Percentiles rank a stretch among this genome's conserved stretches.
Evolutionary conservation across 2,113 vertebrate genomes (phyloP).

Genomic region (Centrocercus urophasianus): DNA sequence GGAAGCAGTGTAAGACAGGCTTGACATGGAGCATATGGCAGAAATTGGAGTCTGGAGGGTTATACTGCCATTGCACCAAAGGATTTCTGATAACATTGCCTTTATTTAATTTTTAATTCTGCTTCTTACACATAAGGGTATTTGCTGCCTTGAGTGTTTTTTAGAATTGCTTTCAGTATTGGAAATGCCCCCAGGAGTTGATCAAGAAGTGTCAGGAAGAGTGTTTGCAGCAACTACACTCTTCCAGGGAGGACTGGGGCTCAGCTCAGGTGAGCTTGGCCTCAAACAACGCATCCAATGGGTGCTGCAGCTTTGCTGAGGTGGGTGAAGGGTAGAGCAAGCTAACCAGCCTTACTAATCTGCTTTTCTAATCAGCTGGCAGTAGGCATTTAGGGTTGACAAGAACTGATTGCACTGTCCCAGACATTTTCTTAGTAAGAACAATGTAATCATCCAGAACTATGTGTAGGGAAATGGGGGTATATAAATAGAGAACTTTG

Average conservation of each 20-base stretch:
- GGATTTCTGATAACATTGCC: not conserved
- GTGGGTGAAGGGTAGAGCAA: not conserved
- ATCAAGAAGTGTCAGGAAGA: not conserved
- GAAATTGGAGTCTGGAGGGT: not conserved
- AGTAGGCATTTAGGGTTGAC: not conserved
- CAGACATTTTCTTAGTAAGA: not conserved
- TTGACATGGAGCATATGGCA: not conserved
- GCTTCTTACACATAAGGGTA: not conserved
- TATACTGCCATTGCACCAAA: not conserved
- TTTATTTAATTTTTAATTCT: conserved; percentile 23
- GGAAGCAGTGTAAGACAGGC: not conserved
- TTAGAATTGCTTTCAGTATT: conserved; percentile 18
- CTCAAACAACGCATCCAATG: not conserved
- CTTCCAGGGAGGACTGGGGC: not conserved
- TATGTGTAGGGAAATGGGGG: not conserved
- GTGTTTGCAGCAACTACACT: not conserved
- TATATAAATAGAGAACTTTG: not conserved
- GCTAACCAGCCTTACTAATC: not conserved
- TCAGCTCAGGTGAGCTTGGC: not conserved
- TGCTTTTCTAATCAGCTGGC: not conserved
- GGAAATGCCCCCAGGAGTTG: conserved; percentile 7
- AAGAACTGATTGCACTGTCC: not conserved
- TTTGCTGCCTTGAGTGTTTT: not conserved
- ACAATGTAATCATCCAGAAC: not conserved
- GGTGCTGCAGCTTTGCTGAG: not conserved